phyloP scores from a whole-genome alignment of 1,140 invertebrate genomes.

The Drosophila subobscura region DNA sequence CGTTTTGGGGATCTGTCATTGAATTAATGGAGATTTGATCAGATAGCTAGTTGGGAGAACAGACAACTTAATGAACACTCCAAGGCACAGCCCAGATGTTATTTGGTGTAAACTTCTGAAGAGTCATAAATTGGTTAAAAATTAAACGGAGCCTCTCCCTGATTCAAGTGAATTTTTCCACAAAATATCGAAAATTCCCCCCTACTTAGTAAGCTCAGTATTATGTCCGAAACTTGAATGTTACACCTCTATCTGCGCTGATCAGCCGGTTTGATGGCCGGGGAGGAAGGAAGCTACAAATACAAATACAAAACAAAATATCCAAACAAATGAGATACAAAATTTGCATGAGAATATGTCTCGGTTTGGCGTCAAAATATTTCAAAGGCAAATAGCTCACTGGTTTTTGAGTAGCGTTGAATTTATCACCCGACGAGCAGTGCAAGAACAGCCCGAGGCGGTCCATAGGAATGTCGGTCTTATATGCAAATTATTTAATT shows the following conservation, averaged over 20 bases:
- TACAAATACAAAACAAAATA: slow-evolving; percentile 24
- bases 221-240: slow-evolving; percentile 34
- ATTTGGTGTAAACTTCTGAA: too few species aligned
- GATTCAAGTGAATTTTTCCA: slow-evolving; percentile 6
- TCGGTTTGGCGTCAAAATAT: slow-evolving; percentile 52
- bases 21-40: neutral
- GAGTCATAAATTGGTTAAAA: too few species aligned
- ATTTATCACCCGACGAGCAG: slow-evolving; percentile 35
- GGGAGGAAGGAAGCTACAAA: neutral
- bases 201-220: slow-evolving; percentile 16
- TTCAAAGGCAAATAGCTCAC: slow-evolving; percentile 45
- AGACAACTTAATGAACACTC: too few species aligned
- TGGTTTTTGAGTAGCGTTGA: slow-evolving; percentile 38
- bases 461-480: slow-evolving; percentile 26
- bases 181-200: slow-evolving; percentile 10
- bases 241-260: slow-evolving; percentile 34
- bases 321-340: slow-evolving; percentile 41
- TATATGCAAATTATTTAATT: slow-evolving; percentile 37
- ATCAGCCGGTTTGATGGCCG: slow-evolving; percentile 30
- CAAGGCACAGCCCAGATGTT: too few species aligned
- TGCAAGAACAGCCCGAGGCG: slow-evolving; percentile 31
- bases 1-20: slow-evolving; percentile 2
- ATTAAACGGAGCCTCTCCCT: neutral
- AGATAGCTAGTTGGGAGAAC: neutral
- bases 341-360: slow-evolving; percentile 64